phyloP scores from a whole-genome alignment of 2,113 vertebrate species.

The Onychorhynchus coronatus region DNA sequence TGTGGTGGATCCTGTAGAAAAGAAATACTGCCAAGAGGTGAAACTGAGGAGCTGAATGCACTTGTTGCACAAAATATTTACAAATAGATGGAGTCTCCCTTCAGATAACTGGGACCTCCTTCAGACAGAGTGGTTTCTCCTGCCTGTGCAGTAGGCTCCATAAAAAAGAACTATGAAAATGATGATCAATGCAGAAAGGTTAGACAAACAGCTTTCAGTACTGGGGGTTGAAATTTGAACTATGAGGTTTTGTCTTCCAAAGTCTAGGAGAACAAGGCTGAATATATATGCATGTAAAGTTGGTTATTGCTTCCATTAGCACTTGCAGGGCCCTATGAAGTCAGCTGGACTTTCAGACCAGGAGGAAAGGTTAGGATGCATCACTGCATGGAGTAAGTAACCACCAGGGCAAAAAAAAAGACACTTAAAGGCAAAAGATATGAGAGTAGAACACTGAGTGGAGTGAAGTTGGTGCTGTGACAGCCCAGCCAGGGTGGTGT shows the following conservation, averaged over 20 bases:
- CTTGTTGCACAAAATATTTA: background rate
- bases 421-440: no score
- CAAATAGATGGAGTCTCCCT: background rate
- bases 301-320: background rate
- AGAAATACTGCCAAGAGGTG: background rate
- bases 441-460: accelerated
- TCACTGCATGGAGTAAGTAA: background rate
- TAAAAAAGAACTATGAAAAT: background rate
- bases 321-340: background rate
- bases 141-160: background rate
- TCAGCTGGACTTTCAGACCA: background rate
- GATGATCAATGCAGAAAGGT: background rate
- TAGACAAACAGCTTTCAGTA: background rate
- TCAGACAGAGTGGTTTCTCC: background rate
- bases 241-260: background rate
- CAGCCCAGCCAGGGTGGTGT: no score
- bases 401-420: background rate
- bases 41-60: background rate
- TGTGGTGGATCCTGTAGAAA: background rate
- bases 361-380: background rate
- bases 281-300: background rate
- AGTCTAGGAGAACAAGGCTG: background rate
- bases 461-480: background rate
- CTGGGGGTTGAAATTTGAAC: background rate
- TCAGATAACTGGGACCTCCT: background rate